Base-by-base conservation (phyloP, 2,888 invertebrate species). In the Sisyra terminalis region DNA sequence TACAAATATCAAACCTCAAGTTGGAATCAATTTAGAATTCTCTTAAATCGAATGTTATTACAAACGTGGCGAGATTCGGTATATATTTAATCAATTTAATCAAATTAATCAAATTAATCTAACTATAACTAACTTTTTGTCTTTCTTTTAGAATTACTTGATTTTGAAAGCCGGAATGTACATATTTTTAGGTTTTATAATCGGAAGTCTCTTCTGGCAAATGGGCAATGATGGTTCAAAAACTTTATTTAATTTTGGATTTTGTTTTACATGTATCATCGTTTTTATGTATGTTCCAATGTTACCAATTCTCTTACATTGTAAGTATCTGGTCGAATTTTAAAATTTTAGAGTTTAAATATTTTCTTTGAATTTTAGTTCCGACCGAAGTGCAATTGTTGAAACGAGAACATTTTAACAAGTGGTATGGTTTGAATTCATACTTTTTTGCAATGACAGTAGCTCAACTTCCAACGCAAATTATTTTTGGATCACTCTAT, bases 221-320 rank as follows among this genome's bases (percentile, higher is more conserved):
- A 80, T 85, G 62, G 87, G 86, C 9, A 73, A 78, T 50, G 83
- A 86, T 51, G 87, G 78, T 0, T 80, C 85, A 0, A 85, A 83
- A 57, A 82, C 83, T 0, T 63, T 87, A 17, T 86, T 81, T 57
- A 86, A 86, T 61, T 87, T 85, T 54, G 86, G 86, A 8, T 87
- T 84, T 57, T 83, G 81, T 52, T 86, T 82, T 54, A 78, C 81
- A 1, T 80, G 81, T 46, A 67, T 80, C 13, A 85, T 87, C 46
- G 76, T 77, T 18, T 82, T 85, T 61, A 68, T 87, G 53, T 87
- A 85, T 55, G 70, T 85, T 41, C 83, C 87, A 0, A 78, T 87
- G 78, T 73, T 86, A 70, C 87, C 87, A 2, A 73, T 84, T 35
- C 60, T 87, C 40, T 60, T 86, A 48, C 73, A 81, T 51, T 87